Evolutionary conservation across 2,888 invertebrate species (phyloP).

Genomic region (Sialis fuliginosa): DNA sequence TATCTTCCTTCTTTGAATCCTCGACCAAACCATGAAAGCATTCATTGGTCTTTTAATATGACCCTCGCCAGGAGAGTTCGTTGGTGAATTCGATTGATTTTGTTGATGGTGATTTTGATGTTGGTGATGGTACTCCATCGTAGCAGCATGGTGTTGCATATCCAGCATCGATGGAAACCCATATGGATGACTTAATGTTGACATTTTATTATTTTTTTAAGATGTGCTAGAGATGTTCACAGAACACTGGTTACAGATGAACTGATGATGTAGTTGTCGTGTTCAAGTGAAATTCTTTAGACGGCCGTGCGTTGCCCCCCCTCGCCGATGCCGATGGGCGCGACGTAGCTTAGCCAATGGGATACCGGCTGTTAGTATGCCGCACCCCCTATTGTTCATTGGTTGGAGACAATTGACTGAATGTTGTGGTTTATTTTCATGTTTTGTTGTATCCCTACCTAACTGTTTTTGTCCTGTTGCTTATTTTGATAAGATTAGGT

Average conservation of each 20-base stretch:
- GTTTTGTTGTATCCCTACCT: conserved; percentile 1
- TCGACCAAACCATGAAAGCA: conserved; percentile 95
- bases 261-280: too few relatives aligned
- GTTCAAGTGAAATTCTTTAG: too few relatives aligned
- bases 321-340: background rate
- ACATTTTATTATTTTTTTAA: background rate
- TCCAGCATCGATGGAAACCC: conserved; percentile 5
- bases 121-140: background rate
- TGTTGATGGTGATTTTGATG: conserved; percentile 1
- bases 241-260: too few relatives aligned
- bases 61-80: conserved; percentile 39
- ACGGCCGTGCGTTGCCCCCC: too few relatives aligned
- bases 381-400: conserved; percentile 10
- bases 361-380: conserved; percentile 10
- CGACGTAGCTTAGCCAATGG: conserved; percentile 1
- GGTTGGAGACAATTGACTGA: conserved; percentile 3
- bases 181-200: conserved; percentile 5
- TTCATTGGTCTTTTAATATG: conserved; percentile 97
- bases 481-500: too few relatives aligned
- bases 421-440: conserved; percentile 2
- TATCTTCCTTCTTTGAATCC: conserved; percentile 79
- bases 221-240: too few relatives aligned
- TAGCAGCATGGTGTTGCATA: conserved; percentile 5
- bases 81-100: conserved; percentile 13
- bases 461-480: background rate